Evolutionary conservation across 2,888 invertebrate genomes (phyloP).

Genomic region (Acleris laterana): DNA sequence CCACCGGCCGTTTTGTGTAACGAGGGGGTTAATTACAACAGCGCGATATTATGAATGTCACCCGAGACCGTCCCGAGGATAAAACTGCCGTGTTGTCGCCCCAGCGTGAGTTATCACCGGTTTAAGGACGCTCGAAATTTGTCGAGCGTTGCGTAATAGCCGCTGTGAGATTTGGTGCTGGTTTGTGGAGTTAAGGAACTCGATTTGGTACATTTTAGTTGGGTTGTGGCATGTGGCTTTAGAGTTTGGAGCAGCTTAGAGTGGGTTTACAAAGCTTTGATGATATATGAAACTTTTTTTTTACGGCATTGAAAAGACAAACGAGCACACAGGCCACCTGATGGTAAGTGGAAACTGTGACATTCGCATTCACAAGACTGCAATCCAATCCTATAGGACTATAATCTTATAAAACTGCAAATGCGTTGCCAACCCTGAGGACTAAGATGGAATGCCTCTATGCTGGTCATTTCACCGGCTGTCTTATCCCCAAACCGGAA

Average conservation of each 20-base stretch:
- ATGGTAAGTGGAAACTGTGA: too few species aligned
- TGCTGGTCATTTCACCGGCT: too few species aligned
- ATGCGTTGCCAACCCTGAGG: too few species aligned
- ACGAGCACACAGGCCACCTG: too few species aligned
- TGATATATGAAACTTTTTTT: too few species aligned
- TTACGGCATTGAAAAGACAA: too few species aligned
- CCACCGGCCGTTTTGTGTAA: conserved; percentile 40
- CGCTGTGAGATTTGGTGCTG: neutral
- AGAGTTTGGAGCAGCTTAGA: neutral
- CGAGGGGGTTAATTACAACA: conserved; percentile 42
- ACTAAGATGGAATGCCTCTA: too few species aligned
- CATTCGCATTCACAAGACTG: too few species aligned
- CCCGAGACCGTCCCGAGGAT: conserved; percentile 35
- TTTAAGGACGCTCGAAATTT: conserved; percentile 17
- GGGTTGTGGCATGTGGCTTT: neutral
- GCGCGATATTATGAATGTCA: conserved; percentile 39
- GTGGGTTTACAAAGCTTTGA: neutral
- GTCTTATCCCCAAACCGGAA: too few species aligned
- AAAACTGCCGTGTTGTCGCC: conserved; percentile 31
- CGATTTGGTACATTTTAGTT: neutral
- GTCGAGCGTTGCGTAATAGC: conserved; percentile 20
- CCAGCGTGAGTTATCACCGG: conserved; percentile 31
- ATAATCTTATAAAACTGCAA: too few species aligned
- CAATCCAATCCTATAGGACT: too few species aligned
- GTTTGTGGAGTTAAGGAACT: neutral